These are phyloP conservation scores for Zaprionus ornatus DNA, from an alignment of 1,140 invertebrate species.

Conservation along the genomic window DNA sequence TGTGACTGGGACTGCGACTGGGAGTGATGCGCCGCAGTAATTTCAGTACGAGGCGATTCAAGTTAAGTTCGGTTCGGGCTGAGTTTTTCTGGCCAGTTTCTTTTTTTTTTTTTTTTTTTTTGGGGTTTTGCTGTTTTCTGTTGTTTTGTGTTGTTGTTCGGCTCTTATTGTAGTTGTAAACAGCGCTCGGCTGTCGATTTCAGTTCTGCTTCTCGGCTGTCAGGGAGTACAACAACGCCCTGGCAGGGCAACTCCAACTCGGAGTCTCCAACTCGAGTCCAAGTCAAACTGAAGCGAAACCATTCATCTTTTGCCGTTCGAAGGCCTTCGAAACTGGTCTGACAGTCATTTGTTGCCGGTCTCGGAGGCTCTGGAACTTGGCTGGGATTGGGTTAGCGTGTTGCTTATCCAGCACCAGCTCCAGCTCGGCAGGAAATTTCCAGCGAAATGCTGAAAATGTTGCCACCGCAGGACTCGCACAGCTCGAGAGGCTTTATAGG, in stretches of 20 bases:
- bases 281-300: constrained; percentile 33
- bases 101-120: constrained; percentile 30
- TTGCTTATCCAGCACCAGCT: constrained; percentile 67
- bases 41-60: constrained; percentile 67
- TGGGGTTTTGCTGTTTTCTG: constrained; percentile 19
- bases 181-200: constrained; percentile 75
- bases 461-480: constrained; percentile 67
- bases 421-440: constrained; percentile 63
- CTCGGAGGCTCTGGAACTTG: constrained; percentile 36
- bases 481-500: constrained; percentile 66
- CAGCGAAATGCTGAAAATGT: constrained; percentile 70
- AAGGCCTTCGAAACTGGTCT: constrained; percentile 56
- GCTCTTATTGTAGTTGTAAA: constrained; percentile 73
- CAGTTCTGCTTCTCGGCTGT: constrained; percentile 64
- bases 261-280: background rate
- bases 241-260: constrained; percentile 31
- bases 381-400: constrained; percentile 67
- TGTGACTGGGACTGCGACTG: constrained; percentile 18
- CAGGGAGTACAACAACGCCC: constrained; percentile 43
- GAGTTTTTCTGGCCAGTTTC: constrained; percentile 36
- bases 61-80: constrained; percentile 41
- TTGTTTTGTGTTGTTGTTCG: constrained; percentile 38
- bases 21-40: constrained; percentile 61
- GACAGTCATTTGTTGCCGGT: constrained; percentile 50
- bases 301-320: constrained; percentile 80